These are phyloP conservation scores for Camponotus fellah DNA, from an alignment of 2,888 invertebrate genomes.

Conservation along the genomic window DNA sequence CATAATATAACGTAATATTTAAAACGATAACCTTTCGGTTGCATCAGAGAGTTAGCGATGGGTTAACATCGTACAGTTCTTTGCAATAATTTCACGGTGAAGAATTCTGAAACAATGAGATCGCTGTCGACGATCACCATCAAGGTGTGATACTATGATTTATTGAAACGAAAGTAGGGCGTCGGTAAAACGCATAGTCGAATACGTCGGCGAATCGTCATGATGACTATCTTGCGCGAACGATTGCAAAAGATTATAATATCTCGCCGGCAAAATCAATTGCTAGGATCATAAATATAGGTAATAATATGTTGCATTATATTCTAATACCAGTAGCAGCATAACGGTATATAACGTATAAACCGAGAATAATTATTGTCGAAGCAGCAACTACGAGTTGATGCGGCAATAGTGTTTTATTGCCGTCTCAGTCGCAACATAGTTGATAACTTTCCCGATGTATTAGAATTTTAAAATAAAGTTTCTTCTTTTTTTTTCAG, in stretches of 20 bases:
- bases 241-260: constrained; percentile 61
- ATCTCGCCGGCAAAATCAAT: constrained; percentile 63
- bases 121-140: neutral
- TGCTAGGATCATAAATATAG: constrained; percentile 65
- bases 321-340: constrained; percentile 39
- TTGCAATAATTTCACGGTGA: neutral
- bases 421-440: constrained; percentile 26
- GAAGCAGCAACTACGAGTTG: constrained; percentile 50
- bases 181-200: constrained; percentile 33
- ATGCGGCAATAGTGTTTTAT: constrained; percentile 49
- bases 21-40: constrained; percentile 14
- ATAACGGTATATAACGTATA: constrained; percentile 14
- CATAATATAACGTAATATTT: neutral
- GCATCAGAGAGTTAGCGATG: neutral
- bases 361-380: constrained; percentile 60
- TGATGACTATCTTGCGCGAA: constrained; percentile 7
- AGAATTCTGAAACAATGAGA: constrained; percentile 24
- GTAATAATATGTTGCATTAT: constrained; percentile 57
- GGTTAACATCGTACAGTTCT: neutral
- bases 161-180: constrained; percentile 64
- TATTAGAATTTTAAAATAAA: neutral
- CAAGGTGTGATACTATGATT: constrained; percentile 38
- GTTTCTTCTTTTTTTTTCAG: neutral
- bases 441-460: constrained; percentile 56
- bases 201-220: constrained; percentile 9